Evolutionary conservation across 23 tunicate genomes (phyloP), one percentile per base, ranked within the genome.

Genomic region (Ciona savignyi): DNA sequence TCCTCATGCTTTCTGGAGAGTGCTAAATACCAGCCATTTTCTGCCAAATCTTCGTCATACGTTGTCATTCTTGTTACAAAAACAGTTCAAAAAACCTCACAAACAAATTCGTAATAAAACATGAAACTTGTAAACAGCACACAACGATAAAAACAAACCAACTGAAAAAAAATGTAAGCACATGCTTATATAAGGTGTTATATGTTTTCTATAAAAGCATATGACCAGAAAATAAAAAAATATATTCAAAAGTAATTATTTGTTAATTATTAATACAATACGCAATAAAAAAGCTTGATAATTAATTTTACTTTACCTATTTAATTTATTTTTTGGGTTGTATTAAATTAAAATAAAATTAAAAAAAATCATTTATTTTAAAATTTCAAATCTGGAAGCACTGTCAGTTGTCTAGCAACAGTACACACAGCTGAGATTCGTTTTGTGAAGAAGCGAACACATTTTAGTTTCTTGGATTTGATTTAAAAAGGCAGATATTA

Each of bases 11-110:
- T 80, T 32, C 66, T 33, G 2, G 61, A 74, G 4, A 91, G 61
- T 21, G 91, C 67, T 0, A 63, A 62, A 64, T 79, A 91, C 97
- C 97, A 91, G 4, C 34, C 33, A 71, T 91, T 91, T 33, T 80
- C 91, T 4, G 84, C 84, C 1, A 91, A 51, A 74, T 91, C 97
- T 71, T 91, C 56, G 15, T 42, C 56, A 42, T 42, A 42, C 15
- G 56, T 42, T 42, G 56, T 6, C 56, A 42, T 42, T 6, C 56
- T 42, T 42, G 15, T 15, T 42, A 42, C 56, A 15, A 42, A 42
- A 9, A 6, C 15, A 6, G 56, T 42, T 42, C 15, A 42, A 9
- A 42, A 42, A 42, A 42, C 56, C n/a, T n/a, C n/a, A n/a, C n/a
- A n/a, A n/a, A n/a, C n/a, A n/a, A n/a, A n/a, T n/a, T n/a, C n/a